These are phyloP conservation scores for Pocota personata DNA, from an alignment of 2,888 invertebrate species.

Conservation along the genomic window DNA sequence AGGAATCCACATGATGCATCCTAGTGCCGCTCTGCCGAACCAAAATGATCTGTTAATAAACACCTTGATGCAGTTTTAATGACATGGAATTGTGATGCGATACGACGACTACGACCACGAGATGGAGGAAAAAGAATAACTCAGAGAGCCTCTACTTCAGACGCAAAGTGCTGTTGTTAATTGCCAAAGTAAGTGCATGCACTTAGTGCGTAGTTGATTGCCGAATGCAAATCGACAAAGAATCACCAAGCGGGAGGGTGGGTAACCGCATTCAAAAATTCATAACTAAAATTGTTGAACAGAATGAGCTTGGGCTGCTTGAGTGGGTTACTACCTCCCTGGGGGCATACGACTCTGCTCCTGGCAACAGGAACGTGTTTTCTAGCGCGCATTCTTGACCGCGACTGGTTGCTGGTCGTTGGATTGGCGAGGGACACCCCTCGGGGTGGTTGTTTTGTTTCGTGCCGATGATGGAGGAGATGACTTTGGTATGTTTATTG, in stretches of 20 bases:
- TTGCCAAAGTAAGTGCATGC: constrained; percentile 67
- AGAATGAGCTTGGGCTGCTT: background rate
- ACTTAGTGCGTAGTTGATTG: constrained; percentile 70
- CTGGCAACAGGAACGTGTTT: constrained; percentile 32
- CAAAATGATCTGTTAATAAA: constrained; percentile 73
- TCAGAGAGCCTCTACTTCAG: background rate
- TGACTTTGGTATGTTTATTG: constrained; percentile 64
- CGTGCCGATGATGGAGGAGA: constrained; percentile 40
- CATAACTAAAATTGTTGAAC: constrained; percentile 58
- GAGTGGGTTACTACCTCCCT: constrained; percentile 27
- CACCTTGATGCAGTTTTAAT: constrained; percentile 73
- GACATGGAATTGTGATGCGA: constrained; percentile 65
- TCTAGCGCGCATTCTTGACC: constrained; percentile 12
- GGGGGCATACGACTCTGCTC: constrained; percentile 9
- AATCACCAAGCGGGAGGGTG: background rate
- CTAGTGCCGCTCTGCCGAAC: constrained; percentile 1
- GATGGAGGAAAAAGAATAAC: background rate
- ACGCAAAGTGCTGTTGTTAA: constrained; percentile 65
- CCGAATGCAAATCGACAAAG: constrained; percentile 57
- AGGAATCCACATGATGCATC: background rate
- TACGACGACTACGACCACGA: constrained; percentile 1
- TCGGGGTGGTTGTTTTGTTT: constrained; percentile 20
- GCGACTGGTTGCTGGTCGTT: background rate
- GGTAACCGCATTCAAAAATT: constrained; percentile 47
- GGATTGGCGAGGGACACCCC: constrained; percentile 22